Conservation (phyloP, 35 echinoderm and acorn worm species). For the Heliocidaris erythrogramma region DNA sequence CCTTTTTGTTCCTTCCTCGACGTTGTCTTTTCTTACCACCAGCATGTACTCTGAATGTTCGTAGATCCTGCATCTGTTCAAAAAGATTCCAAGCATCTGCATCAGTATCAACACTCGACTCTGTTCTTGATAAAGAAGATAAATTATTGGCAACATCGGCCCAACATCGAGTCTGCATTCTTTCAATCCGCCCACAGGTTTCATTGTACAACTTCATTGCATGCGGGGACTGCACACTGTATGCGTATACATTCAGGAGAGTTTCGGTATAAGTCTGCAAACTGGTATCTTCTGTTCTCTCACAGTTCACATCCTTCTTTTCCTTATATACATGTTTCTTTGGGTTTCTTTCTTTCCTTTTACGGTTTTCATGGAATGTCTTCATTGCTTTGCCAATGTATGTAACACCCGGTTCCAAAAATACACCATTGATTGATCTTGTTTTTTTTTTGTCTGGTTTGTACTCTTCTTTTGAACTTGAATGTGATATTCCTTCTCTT, state of each 20-base stretch:
- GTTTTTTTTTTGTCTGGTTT: background rate
- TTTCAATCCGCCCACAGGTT: too few species aligned
- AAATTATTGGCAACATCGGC: too few species aligned
- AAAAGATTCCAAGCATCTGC: too few species aligned
- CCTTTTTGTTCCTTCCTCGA: too few species aligned
- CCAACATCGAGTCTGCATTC: too few species aligned
- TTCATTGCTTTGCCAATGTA: background rate
- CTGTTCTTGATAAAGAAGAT: too few species aligned
- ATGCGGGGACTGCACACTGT: background rate
- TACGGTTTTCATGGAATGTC: background rate
- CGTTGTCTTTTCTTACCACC: too few species aligned
- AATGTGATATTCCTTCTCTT: background rate
- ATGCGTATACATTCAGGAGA: background rate
- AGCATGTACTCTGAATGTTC: too few species aligned
- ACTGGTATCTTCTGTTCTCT: conserved; percentile 26
- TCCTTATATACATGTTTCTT: background rate
- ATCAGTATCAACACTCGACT: too few species aligned
- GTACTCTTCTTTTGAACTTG: background rate
- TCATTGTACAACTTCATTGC: too few species aligned
- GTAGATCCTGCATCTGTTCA: too few species aligned
- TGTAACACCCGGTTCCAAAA: background rate
- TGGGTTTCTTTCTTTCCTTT: background rate
- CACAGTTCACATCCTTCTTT: background rate
- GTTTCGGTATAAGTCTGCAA: background rate
- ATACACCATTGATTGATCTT: background rate